These are phyloP conservation scores for Anoura caudifer DNA, from an alignment of 2,113 vertebrate species.

Conservation along the genomic window DNA sequence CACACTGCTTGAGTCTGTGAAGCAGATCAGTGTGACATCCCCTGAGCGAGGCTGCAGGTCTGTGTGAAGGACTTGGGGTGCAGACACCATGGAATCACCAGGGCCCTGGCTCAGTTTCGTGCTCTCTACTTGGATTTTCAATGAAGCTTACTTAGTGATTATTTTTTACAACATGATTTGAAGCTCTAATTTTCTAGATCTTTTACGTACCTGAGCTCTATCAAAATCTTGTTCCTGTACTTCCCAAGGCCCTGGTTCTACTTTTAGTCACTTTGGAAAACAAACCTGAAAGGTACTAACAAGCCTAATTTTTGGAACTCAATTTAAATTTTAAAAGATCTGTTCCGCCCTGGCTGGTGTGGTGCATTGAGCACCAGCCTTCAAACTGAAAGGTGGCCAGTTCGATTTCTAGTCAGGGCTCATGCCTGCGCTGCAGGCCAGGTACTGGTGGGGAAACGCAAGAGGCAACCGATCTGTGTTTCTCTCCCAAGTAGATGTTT, in stretches of 20 bases:
- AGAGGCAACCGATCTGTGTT: too few relatives aligned
- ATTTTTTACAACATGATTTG: constrained; percentile 71
- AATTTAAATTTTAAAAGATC: neutral
- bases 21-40: neutral
- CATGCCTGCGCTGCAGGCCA: too few relatives aligned
- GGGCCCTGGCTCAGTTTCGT: constrained; percentile 63
- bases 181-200: constrained; percentile 81
- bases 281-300: too few relatives aligned
- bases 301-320: neutral
- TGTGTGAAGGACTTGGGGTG: constrained; percentile 33
- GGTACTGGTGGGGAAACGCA: too few relatives aligned
- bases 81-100: neutral
- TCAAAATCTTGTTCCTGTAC: constrained; percentile 77
- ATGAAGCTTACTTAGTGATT: constrained; percentile 54
- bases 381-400: too few relatives aligned
- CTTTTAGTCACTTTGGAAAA: neutral
- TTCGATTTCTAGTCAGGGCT: too few relatives aligned
- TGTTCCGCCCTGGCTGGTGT: too few relatives aligned
- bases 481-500: too few relatives aligned
- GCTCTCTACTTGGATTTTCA: constrained; percentile 67
- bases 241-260: constrained; percentile 29
- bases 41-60: neutral
- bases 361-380: too few relatives aligned
- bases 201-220: constrained; percentile 75
- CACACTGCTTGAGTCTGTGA: neutral